phyloP scores from a whole-genome alignment of 1,140 invertebrate species.

The Anagrus nilaparvatae region DNA sequence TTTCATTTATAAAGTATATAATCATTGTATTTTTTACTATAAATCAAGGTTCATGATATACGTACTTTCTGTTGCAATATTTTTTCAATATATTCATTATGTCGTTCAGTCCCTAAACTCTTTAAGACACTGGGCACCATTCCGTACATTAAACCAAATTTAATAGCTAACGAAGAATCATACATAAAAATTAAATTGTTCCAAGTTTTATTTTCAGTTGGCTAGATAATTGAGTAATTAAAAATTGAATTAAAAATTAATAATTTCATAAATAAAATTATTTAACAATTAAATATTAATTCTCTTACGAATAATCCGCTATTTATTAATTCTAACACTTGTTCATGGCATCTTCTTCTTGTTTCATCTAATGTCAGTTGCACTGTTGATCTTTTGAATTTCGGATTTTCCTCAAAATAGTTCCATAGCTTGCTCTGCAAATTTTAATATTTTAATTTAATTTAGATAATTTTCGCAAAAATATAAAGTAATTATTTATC shows the following conservation, averaged over 20 bases:
- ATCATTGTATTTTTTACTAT: no score
- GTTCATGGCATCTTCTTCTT: constrained; percentile 50
- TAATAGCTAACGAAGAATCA: constrained; percentile 57
- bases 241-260: no score
- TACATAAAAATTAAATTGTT: constrained; percentile 54
- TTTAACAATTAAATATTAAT: no score
- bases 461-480: no score
- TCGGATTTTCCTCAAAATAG: constrained; percentile 66
- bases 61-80: constrained; percentile 59
- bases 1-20: no score
- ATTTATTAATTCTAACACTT: constrained; percentile 39
- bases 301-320: constrained; percentile 48
- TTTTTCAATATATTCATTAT: constrained; percentile 58
- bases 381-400: constrained; percentile 54
- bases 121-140: constrained; percentile 59
- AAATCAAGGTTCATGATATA: no score
- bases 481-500: no score
- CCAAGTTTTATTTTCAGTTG: constrained; percentile 48
- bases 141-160: constrained; percentile 54
- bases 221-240: constrained; percentile 37
- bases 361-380: constrained; percentile 60
- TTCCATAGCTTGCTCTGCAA: constrained; percentile 73
- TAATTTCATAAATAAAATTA: no score
- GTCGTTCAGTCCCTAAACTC: constrained; percentile 66
- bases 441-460: no score